phyloP scores from a whole-genome alignment of 2,888 invertebrate species.

The Mesorhabditis spiculigera region DNA sequence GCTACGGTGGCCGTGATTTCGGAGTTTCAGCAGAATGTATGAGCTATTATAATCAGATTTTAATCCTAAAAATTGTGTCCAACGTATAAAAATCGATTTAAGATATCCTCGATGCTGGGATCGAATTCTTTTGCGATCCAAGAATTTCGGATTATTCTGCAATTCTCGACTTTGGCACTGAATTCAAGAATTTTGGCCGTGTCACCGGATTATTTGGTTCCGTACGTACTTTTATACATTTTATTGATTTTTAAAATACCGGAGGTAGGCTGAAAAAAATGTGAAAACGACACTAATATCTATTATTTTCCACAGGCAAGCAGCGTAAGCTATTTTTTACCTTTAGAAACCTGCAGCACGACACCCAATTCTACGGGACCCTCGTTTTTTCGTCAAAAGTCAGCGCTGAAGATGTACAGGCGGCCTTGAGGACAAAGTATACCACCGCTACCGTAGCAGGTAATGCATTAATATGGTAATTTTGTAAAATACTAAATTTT shows the following conservation, averaged over 20 bases:
- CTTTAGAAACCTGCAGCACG: neutral
- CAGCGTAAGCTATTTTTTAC: neutral
- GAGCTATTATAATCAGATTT: neutral
- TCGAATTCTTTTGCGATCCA: no score
- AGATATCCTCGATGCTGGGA: neutral
- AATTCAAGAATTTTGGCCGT: neutral
- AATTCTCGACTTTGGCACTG: neutral
- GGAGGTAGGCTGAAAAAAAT: no score
- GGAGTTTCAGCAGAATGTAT: neutral
- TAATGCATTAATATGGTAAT: neutral
- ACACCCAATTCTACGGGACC: neutral
- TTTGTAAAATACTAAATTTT: neutral
- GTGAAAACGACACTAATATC: no score
- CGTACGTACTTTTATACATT: neutral
- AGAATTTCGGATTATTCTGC: neutral
- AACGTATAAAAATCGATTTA: neutral
- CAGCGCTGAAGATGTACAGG: neutral
- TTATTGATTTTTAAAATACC: neutral
- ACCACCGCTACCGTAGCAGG: neutral
- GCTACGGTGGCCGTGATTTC: neutral
- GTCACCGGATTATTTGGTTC: neutral
- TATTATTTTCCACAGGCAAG: no score
- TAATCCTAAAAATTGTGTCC: neutral
- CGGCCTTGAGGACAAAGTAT: neutral
- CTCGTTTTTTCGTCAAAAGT: neutral